Conservation (phyloP, 2,888 invertebrate species). For the Trissoscelio sp. region DNA sequence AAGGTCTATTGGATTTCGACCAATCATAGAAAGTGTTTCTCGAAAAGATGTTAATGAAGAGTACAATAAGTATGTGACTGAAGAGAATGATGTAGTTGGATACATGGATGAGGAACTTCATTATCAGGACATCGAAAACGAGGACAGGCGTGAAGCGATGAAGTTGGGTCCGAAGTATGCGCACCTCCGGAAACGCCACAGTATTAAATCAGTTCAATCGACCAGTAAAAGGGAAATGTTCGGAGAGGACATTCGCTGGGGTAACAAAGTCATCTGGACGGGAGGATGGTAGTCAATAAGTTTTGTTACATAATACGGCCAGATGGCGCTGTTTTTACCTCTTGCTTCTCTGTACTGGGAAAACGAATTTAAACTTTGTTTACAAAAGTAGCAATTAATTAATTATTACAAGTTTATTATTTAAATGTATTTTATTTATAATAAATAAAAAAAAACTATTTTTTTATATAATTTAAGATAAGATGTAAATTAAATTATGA, state of each 20-base stretch:
- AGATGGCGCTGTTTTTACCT: not conserved
- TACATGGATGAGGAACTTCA: constrained; percentile 81
- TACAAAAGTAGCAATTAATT: too few species aligned
- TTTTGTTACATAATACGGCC: not conserved
- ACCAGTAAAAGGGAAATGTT: constrained; percentile 41
- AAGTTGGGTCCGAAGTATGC: constrained; percentile 35
- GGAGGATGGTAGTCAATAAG: constrained; percentile 76
- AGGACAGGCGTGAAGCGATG: constrained; percentile 67
- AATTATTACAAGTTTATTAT: too few species aligned
- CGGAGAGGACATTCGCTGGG: constrained; percentile 76
- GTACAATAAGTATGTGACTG: constrained; percentile 79
- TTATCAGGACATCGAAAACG: constrained; percentile 80
- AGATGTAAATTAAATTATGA: too few species aligned
- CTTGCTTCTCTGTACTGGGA: not conserved
- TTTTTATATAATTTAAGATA: too few species aligned
- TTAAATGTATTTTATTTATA: too few species aligned
- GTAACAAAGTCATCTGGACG: constrained; percentile 76
- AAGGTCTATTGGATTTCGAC: constrained; percentile 80
- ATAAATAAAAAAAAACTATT: too few species aligned
- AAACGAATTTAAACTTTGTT: not conserved
- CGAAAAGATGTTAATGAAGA: constrained; percentile 77
- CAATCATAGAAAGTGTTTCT: constrained; percentile 71
- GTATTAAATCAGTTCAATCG: constrained; percentile 58
- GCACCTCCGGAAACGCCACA: constrained; percentile 48
- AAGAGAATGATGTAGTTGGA: constrained; percentile 78